Evolutionary conservation across 2,113 vertebrate species (phyloP).

Genomic region (Gnathonemus longibarbis): DNA sequence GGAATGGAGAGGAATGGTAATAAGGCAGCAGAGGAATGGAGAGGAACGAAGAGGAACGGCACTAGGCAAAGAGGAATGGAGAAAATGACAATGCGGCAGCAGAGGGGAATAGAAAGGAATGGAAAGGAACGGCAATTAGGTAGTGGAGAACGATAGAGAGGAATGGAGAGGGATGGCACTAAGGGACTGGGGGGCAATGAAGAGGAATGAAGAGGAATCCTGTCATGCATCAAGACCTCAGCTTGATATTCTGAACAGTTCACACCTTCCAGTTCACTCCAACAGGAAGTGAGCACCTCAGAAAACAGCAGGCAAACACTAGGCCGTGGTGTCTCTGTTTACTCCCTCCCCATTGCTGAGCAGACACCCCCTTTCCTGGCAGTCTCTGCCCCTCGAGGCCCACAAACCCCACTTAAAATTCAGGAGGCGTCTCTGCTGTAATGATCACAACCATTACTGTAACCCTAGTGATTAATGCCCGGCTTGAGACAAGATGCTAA

Average conservation of each 20-base stretch:
- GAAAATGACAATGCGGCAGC: neutral
- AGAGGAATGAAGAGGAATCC: neutral
- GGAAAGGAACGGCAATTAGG: neutral
- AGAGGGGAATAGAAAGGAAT: neutral
- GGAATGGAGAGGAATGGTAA: neutral
- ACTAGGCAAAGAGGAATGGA: neutral
- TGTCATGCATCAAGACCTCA: neutral
- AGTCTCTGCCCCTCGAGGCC: neutral
- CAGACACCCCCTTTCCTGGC: neutral
- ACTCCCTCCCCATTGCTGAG: neutral
- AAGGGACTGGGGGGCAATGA: neutral
- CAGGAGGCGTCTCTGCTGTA: conserved; percentile 7
- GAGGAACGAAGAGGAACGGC: neutral
- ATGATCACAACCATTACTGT: conserved; percentile 15
- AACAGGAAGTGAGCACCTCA: neutral
- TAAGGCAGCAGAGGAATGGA: neutral
- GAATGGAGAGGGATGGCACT: neutral
- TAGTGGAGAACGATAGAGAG: neutral
- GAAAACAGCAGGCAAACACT: neutral
- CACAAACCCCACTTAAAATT: conserved; percentile 14
- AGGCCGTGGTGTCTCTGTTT: neutral
- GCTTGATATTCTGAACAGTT: neutral
- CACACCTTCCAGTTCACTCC: neutral
- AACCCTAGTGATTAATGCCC: conserved; percentile 8
- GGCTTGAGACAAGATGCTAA: conserved; percentile 5